phyloP scores from a whole-genome alignment of 2,113 vertebrate genomes.

The Megaptera novaeangliae region DNA sequence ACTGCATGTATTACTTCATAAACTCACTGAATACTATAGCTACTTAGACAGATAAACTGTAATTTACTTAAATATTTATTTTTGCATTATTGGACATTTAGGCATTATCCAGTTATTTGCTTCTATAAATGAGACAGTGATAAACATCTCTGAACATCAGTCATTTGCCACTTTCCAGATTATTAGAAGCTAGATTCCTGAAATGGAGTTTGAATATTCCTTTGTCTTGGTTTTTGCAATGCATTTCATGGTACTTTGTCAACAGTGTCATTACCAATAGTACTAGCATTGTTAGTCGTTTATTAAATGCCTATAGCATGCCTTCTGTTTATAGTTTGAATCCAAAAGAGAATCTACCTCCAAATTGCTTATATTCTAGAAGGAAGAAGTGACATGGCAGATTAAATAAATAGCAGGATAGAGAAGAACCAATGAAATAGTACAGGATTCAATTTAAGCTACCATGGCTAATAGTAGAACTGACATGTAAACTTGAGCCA shows the following conservation, averaged over 20 bases:
- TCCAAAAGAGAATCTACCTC: not conserved
- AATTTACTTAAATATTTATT: conserved; percentile 11
- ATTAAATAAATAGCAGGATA: not conserved
- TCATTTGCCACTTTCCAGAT: not conserved
- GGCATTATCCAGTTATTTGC: not conserved
- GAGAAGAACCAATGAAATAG: not conserved
- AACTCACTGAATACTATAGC: not conserved
- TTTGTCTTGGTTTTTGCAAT: not conserved
- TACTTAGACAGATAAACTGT: not conserved
- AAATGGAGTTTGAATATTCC: not conserved
- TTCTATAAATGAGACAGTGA: not conserved
- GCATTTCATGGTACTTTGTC: not conserved
- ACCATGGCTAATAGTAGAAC: not conserved
- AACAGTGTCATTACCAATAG: not conserved
- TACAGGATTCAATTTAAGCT: not conserved
- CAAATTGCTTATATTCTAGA: not conserved
- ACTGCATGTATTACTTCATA: not conserved
- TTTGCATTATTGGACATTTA: not conserved
- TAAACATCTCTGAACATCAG: not conserved
- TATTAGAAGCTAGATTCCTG: not conserved
- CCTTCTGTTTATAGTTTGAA: not conserved
- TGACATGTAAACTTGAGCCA: not conserved
- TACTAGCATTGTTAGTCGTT: not conserved
- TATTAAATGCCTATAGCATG: not conserved
- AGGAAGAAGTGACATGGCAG: not conserved